Evolutionary conservation across 2,113 vertebrate species (phyloP), one percentile per base, ranked within the genome.

Genomic region (Nerophis ophidion): DNA sequence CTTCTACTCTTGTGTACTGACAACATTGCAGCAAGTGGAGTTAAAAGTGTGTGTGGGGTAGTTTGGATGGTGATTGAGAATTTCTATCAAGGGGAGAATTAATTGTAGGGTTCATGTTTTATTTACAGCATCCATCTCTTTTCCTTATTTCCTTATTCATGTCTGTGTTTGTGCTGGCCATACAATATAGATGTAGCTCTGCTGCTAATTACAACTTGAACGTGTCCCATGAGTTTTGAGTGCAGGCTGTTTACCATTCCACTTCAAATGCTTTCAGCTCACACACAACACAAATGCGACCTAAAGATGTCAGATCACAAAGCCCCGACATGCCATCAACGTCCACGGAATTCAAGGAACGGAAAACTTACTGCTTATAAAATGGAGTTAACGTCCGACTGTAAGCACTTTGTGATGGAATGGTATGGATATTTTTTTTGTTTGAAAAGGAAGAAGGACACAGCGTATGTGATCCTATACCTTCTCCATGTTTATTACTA

Each of bases 21-120:
- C 78, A 88, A 84, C 86, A 85, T 72, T 68, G 66, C 72, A 75
- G 81, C 74, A 76, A 83, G 81, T 15, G 35, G 9, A 55, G 36
- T 56, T 42, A 5, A 16, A 38, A 19, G 36, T 16, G 2, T 40
- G n/a, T 40, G 54, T 35, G 38, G 9, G 54, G 3, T 34, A 34
- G 50, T 34, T 52, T 34, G 50, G 8, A 16, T 42, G 15, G 38
- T 17, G 16, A 35, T 55, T 11, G 52, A 40, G 15, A 55, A 55
- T 38, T 36, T 15, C 16, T 42, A 42, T 56, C 17, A 11, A 40
- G 38, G 38, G 38, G 34, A 14, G 14, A 36, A 15, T 53, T 35
- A n/a, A 44, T 42, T 13, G n/a, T 42, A 13, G 35, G 34, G 34
- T 51, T 54, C 42, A 56, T 19, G 15, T 38, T 38, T 16, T 40